These are phyloP conservation scores for Thereva nobilitata DNA, from an alignment of 2,888 invertebrate genomes.

Conservation along the genomic window DNA sequence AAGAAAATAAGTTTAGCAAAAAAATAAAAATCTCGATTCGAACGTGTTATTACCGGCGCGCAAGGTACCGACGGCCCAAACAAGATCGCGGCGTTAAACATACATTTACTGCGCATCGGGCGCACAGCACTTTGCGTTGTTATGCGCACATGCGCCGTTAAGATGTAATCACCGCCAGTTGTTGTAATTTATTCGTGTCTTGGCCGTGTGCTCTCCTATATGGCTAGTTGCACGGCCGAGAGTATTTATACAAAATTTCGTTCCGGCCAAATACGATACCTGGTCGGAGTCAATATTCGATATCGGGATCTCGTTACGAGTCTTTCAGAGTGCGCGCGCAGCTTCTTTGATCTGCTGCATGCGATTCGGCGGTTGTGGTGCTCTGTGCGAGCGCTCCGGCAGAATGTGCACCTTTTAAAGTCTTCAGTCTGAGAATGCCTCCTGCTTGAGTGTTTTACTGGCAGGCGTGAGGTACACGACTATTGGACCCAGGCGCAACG, in stretches of 20 bases:
- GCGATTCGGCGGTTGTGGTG: background rate
- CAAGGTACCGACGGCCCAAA: constrained; percentile 3
- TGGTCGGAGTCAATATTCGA: constrained; percentile 24
- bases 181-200: constrained; percentile 40
- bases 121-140: constrained; percentile 36
- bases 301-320: constrained; percentile 31
- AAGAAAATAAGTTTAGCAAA: constrained; percentile 14
- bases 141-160: constrained; percentile 41
- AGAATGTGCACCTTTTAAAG: constrained; percentile 3
- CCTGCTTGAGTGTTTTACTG: constrained; percentile 19
- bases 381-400: constrained; percentile 16
- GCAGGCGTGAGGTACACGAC: constrained; percentile 33
- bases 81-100: constrained; percentile 36
- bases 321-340: constrained; percentile 28
- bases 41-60: constrained; percentile 36
- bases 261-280: constrained; percentile 34
- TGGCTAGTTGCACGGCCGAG: constrained; percentile 5
- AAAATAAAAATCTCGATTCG: constrained; percentile 22
- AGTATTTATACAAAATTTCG: constrained; percentile 41
- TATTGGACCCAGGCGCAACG: constrained; percentile 21
- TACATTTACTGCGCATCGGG: constrained; percentile 37
- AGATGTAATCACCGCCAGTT: constrained; percentile 36
- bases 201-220: constrained; percentile 23
- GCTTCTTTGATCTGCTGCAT: constrained; percentile 24
- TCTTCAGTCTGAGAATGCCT: constrained; percentile 13